Evolutionary conservation across 2,888 invertebrate genomes (phyloP).

Genomic region (Drosophila paucipuncta): DNA sequence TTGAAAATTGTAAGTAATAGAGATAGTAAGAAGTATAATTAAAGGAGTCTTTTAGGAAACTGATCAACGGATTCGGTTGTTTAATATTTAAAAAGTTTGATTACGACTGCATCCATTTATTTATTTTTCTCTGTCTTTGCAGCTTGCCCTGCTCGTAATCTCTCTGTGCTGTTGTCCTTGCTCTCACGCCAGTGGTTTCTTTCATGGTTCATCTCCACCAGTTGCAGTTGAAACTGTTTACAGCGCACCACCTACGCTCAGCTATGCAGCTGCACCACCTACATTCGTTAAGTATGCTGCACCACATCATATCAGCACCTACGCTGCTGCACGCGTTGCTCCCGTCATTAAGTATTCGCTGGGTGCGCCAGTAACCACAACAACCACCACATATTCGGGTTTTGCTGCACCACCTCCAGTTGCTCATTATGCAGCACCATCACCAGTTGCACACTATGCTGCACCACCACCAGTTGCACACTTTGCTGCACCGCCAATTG

Average conservation of each 20-base stretch:
- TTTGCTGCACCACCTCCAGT: constrained; percentile 49
- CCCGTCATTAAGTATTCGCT: constrained; percentile 63
- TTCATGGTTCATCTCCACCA: constrained; percentile 48
- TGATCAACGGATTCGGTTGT: not conserved
- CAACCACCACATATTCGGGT: constrained; percentile 68
- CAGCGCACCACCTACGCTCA: constrained; percentile 33
- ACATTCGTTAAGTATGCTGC: constrained; percentile 46
- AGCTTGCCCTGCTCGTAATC: constrained; percentile 32
- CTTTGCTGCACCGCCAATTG: constrained; percentile 5
- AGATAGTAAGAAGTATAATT: not conserved
- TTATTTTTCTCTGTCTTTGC: not conserved
- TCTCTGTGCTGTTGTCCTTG: not conserved
- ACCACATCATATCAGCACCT: constrained; percentile 24
- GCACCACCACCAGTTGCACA: constrained; percentile 28
- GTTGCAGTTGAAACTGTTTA: constrained; percentile 53
- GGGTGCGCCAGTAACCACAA: constrained; percentile 67
- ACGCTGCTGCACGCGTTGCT: constrained; percentile 33
- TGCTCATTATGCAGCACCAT: constrained; percentile 15
- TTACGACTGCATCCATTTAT: not conserved
- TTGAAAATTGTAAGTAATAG: constrained; percentile 50
- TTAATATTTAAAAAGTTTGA: not conserved
- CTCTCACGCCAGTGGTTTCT: constrained; percentile 15
- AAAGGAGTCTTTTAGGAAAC: not conserved
- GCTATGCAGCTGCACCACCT: constrained; percentile 32
- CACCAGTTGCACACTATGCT: constrained; percentile 34